Evolutionary conservation across 1,140 invertebrate species (phyloP), one percentile per base, ranked within the genome.

Genomic region (Apis dorsata): DNA sequence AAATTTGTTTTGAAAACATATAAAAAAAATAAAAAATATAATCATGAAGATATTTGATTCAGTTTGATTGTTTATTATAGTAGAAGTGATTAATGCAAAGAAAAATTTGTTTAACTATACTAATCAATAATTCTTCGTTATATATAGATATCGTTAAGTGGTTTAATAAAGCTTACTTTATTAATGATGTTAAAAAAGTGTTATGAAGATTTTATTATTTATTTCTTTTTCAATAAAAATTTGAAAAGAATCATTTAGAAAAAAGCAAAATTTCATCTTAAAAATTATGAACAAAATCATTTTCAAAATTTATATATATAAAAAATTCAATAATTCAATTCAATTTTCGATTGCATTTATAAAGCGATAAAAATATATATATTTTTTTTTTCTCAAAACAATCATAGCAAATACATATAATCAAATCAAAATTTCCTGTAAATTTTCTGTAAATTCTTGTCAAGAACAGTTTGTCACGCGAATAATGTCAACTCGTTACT

Each of bases 1-100:
- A 13, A 12, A 57, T 69, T 77, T 60, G 65, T 81, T 80, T 80
- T 81, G 51, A 44, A 77, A 82, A 28, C 28, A 44, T 34, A 7
- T 28, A 77, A 82, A 44, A 44, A 55, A 76, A 60, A 9, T 1
- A 77, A 82, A 55, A 76, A 60, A 9, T 1, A 21, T 34, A 57
- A 0, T 7, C 11, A 10, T 9, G 21, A 44, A n/a, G 70, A 72
- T 28, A 65, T 13, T 24, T 21, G 24, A 74, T 65, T 44, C 60
- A n/a, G 17, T 57, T 28, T 1, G 8, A 57, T 66, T 74, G 60
- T 65, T 81, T 81, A 57, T 53, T 70, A n/a, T 24, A 77, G 65
- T 53, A 62, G 63, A 82, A 69, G 19, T 68, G 74, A 77, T 77
- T 77, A 62, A 69, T 19, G 3, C 11, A 9, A 28, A 8, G 11